phyloP scores from a whole-genome alignment of 2,797 vertebrate species.

The Lemur catta region DNA sequence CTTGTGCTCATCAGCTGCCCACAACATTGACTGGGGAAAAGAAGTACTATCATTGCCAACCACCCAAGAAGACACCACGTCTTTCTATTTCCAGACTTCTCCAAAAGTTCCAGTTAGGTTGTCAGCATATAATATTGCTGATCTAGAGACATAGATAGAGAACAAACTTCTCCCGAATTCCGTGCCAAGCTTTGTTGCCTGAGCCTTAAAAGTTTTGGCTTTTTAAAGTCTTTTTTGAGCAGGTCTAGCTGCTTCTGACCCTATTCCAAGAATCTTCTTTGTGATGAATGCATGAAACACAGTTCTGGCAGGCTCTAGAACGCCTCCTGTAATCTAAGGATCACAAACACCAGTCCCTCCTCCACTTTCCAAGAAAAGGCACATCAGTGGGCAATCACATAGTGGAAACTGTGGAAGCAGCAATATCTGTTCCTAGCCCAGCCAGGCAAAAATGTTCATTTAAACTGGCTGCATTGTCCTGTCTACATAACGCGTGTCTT shows the following conservation, averaged over 20 bases:
- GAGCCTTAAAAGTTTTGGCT: not conserved
- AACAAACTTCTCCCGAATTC: not conserved
- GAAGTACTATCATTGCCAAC: not conserved
- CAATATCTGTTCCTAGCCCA: not conserved
- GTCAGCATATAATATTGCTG: not conserved
- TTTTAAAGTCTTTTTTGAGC: not conserved
- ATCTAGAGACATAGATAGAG: not conserved
- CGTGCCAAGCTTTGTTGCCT: not conserved
- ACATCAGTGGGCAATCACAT: rapidly evolving
- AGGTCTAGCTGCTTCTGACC: not conserved
- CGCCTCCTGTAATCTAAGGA: not conserved
- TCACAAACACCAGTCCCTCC: not conserved
- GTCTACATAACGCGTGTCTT: not conserved
- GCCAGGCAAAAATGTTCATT: not conserved
- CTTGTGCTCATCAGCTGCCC: not conserved
- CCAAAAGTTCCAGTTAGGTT: not conserved
- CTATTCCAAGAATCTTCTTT: not conserved
- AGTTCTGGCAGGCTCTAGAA: not conserved
- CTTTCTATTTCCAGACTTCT: not conserved
- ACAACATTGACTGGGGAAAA: not conserved
- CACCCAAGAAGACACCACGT: not conserved
- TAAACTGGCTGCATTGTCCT: not conserved
- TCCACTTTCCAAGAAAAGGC: not conserved
- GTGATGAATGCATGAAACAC: not conserved
- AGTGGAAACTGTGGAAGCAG: not conserved